These are phyloP conservation scores for Dryobota labecula DNA, from an alignment of 2,888 invertebrate species.

Conservation along the genomic window DNA sequence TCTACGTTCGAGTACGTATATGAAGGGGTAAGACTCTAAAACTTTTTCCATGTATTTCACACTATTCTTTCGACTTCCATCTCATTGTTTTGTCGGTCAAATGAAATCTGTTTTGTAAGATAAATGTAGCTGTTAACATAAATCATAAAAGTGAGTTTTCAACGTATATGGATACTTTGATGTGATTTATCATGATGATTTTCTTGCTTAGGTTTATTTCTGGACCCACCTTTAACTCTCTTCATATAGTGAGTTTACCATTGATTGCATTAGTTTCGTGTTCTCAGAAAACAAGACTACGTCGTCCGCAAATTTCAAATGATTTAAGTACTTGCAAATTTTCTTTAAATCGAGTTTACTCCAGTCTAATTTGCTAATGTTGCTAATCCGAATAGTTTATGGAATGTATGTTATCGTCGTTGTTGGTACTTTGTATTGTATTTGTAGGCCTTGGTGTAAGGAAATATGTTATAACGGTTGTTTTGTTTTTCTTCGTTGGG, in stretches of 20 bases:
- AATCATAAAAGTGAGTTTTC: neutral
- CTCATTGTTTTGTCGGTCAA: neutral
- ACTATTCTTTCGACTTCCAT: neutral
- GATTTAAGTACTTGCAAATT: neutral
- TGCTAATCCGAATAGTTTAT: no score
- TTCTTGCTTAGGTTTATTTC: neutral
- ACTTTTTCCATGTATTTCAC: neutral
- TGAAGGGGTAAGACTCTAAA: no score
- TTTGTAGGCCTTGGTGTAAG: no score
- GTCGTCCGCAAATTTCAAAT: neutral
- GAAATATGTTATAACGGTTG: neutral
- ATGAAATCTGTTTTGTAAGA: neutral
- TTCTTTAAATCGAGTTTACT: neutral
- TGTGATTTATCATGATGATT: slow-evolving; percentile 11
- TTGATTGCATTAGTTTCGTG: neutral
- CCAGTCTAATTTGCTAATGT: neutral
- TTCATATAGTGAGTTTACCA: neutral
- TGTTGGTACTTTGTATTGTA: no score
- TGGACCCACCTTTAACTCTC: neutral
- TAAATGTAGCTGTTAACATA: neutral
- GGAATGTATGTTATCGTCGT: no score
- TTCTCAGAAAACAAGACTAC: neutral
- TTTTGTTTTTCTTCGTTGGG: neutral
- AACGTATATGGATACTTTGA: neutral
- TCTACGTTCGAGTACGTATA: no score